Conservation (phyloP, 1,140 invertebrate genomes). For the Manduca sexta region DNA sequence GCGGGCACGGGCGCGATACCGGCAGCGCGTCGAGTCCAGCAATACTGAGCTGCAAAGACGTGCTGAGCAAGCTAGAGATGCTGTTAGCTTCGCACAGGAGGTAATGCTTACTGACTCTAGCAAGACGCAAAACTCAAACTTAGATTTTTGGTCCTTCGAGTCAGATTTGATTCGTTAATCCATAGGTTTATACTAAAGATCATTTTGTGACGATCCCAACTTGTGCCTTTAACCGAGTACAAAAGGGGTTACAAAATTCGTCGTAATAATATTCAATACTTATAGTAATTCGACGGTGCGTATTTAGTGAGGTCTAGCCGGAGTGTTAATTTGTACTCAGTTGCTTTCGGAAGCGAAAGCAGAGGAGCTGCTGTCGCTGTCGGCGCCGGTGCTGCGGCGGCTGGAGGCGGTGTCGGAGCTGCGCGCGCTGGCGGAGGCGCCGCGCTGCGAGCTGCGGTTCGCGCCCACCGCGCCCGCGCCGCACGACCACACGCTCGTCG, state of each 20-base stretch:
- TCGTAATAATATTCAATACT: slow-evolving; percentile 24
- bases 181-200: no score
- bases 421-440: slow-evolving; percentile 62
- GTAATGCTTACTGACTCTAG: no score
- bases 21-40: slow-evolving; percentile 62
- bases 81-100: slow-evolving; percentile 77
- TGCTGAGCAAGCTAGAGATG: slow-evolving; percentile 68
- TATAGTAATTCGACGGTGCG: no score
- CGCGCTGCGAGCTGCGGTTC: slow-evolving; percentile 43
- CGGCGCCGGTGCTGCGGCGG: slow-evolving; percentile 75
- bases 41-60: slow-evolving; percentile 67
- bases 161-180: no score
- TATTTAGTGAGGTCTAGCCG: no score
- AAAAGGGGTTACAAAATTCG: no score
- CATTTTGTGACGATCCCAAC: no score
- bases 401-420: slow-evolving; percentile 76
- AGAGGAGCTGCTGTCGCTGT: slow-evolving; percentile 79
- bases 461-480: slow-evolving; percentile 34
- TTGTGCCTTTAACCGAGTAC: no score
- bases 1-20: slow-evolving; percentile 36
- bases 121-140: no score
- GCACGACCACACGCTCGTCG: slow-evolving; percentile 32
- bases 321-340: slow-evolving; percentile 56
- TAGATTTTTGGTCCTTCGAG: no score
- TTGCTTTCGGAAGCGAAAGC: slow-evolving; percentile 77